A percentile compares a stretch with the other conserved stretches of the same genome.
Conservation (phyloP, 2,888 invertebrate species). For the Aphodius granarius region DNA sequence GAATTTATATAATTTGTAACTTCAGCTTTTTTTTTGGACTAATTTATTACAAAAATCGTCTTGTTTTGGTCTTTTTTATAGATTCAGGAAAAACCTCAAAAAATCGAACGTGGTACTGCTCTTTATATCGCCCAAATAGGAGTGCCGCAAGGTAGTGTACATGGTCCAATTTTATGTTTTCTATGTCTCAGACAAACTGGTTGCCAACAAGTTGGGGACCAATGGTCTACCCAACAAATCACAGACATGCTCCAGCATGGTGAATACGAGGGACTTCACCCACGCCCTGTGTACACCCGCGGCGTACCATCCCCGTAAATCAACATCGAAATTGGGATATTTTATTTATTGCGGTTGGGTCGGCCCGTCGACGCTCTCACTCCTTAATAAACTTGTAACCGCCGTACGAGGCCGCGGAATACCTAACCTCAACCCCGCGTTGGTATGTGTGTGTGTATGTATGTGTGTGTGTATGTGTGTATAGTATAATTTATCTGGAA, state of each 20-base stretch:
- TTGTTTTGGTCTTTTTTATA: neutral
- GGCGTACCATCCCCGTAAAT: slow-evolving; percentile 33
- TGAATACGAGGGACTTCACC: slow-evolving; percentile 26
- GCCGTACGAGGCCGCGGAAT: slow-evolving; percentile 29
- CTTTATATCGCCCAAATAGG: too few relatives aligned
- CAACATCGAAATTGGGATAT: slow-evolving; percentile 45
- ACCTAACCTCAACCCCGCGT: neutral
- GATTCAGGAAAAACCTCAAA: neutral
- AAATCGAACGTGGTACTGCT: neutral
- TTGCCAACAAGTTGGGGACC: neutral
- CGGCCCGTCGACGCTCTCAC: slow-evolving; percentile 44
- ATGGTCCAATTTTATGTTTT: too few relatives aligned
- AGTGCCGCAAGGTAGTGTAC: too few relatives aligned
- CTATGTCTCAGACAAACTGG: too few relatives aligned
- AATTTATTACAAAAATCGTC: neutral
- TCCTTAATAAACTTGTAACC: slow-evolving; percentile 47
- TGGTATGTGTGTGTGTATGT: neutral
- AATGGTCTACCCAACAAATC: neutral
- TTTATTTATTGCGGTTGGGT: slow-evolving; percentile 46
- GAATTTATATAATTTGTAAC: too few relatives aligned
- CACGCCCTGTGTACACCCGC: slow-evolving; percentile 25
- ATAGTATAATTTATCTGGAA: neutral
- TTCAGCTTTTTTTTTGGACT: neutral
- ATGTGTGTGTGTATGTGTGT: neutral
- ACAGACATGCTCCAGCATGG: neutral